phyloP scores from a whole-genome alignment of 2,113 vertebrate species.

The Ceyx melanurus region DNA sequence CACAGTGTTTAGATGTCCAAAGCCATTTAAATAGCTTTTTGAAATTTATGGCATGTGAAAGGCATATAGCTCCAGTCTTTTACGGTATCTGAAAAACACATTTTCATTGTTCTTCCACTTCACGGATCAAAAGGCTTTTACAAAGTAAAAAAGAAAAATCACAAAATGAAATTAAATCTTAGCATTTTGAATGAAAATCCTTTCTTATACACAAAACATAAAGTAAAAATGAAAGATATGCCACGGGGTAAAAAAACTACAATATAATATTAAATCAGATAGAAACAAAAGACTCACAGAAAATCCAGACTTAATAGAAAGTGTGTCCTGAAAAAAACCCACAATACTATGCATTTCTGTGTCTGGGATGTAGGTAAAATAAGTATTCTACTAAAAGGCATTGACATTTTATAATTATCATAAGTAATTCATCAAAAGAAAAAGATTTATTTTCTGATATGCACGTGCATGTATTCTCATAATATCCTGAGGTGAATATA shows the following conservation, averaged over 20 bases:
- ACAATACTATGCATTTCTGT: background rate
- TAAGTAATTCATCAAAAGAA: background rate
- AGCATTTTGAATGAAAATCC: constrained; percentile 74
- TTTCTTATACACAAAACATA: constrained; percentile 68
- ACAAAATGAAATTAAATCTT: constrained; percentile 69
- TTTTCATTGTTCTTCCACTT: constrained; percentile 77
- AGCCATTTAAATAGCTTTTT: constrained; percentile 21
- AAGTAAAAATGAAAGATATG: constrained; percentile 68
- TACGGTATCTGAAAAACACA: constrained; percentile 63
- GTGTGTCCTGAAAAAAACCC: background rate
- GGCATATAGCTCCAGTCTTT: constrained; percentile 71
- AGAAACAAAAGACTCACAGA: constrained; percentile 61
- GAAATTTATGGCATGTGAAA: constrained; percentile 67
- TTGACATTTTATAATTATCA: background rate
- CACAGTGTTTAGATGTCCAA: background rate
- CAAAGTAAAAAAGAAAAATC: constrained; percentile 61
- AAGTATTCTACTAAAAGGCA: background rate
- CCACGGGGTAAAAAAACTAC: constrained; percentile 72
- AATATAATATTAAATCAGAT: constrained; percentile 48
- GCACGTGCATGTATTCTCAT: background rate
- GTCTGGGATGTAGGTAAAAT: background rate
- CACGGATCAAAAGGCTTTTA: constrained; percentile 77
- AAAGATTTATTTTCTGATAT: background rate
- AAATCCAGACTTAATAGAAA: constrained; percentile 37
- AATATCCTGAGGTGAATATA: background rate